A percentile compares a stretch with the other conserved stretches of the same genome.
Evolutionary conservation across 2,888 invertebrate genomes (phyloP).

Genomic region (Calliscelio sp.): DNA sequence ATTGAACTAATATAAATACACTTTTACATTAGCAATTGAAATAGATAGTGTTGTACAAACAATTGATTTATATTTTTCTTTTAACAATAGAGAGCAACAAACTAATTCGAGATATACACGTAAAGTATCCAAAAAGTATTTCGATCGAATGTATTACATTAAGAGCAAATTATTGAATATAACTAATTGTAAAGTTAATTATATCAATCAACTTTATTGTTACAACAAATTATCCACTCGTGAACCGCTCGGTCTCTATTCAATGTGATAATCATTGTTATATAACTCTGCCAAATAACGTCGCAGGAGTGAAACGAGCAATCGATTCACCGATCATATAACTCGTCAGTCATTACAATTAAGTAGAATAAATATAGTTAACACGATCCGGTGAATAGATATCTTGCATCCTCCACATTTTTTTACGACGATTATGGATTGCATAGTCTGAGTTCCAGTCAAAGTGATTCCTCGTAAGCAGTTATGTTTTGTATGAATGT

Average conservation of each 20-base stretch:
- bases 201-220: too few species aligned
- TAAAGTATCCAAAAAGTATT: too few species aligned
- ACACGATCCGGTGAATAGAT: too few species aligned
- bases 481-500: conserved; percentile 4
- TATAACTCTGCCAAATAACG: conserved; percentile 35
- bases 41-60: background rate
- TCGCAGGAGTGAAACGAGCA: background rate
- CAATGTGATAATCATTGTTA: conserved; percentile 21
- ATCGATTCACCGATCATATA: conserved; percentile 1
- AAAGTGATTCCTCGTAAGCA: background rate
- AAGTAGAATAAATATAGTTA: too few species aligned
- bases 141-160: too few species aligned
- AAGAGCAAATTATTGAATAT: too few species aligned
- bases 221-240: background rate
- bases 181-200: too few species aligned
- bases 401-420: too few species aligned
- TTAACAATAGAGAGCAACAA: too few species aligned
- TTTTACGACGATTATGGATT: conserved; percentile 18
- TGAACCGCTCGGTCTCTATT: conserved; percentile 20
- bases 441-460: conserved; percentile 4
- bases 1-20: background rate
- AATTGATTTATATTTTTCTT: too few species aligned
- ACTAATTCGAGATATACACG: too few species aligned
- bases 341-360: conserved; percentile 20
- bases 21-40: background rate